A percentile compares a stretch with the other conserved stretches of the same genome.
These are phyloP conservation scores for Tympanuchus pallidicinctus DNA, from an alignment of 2,113 vertebrate species.

Conservation along the genomic window DNA sequence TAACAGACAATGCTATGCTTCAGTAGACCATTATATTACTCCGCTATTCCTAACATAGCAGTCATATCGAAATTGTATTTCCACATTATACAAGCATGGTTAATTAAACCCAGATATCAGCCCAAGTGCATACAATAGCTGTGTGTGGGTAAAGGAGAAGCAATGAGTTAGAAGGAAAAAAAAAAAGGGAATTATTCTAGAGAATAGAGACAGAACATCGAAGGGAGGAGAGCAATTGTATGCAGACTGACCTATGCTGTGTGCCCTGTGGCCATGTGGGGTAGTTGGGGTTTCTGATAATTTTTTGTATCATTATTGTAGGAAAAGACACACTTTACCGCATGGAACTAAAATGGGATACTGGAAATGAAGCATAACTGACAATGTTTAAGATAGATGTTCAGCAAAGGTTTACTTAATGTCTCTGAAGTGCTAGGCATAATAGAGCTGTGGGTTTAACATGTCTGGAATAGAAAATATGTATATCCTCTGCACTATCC, in stretches of 20 bases:
- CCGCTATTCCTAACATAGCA: conserved; percentile 1
- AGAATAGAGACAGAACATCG: background rate
- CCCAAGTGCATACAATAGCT: background rate
- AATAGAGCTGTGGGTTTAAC: conserved; percentile 29
- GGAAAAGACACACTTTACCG: background rate
- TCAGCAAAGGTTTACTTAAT: conserved; percentile 21
- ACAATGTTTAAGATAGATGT: conserved; percentile 37
- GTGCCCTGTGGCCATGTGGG: background rate
- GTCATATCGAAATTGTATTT: conserved; percentile 20
- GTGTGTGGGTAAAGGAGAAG: background rate
- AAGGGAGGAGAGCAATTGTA: background rate
- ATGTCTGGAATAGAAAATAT: conserved; percentile 1
- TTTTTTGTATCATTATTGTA: conserved; percentile 11
- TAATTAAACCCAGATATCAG: conserved; percentile 53
- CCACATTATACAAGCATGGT: conserved; percentile 22
- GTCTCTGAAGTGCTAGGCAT: conserved; percentile 16
- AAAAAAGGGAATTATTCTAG: background rate
- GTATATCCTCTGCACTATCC: background rate
- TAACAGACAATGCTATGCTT: conserved; percentile 39
- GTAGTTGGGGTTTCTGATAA: conserved; percentile 1
- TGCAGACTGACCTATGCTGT: background rate
- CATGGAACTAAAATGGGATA: background rate
- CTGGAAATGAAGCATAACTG: background rate
- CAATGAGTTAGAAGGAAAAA: background rate
- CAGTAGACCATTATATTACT: conserved; percentile 58